A percentile compares a stretch with the other conserved stretches of the same genome.
phyloP scores from a whole-genome alignment of 2,888 invertebrate genomes.

The Atethmia centrago region DNA sequence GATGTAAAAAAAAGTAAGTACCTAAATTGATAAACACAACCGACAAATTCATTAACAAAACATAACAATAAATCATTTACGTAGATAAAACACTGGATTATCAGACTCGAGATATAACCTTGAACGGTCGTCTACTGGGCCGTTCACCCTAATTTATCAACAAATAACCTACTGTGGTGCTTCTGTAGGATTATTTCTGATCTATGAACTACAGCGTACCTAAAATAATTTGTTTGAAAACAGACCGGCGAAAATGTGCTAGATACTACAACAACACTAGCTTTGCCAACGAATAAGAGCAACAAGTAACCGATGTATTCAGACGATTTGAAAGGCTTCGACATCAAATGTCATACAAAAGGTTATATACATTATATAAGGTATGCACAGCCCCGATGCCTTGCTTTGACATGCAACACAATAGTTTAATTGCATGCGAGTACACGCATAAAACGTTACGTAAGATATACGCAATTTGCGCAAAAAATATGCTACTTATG shows the following conservation, averaged over 20 bases:
- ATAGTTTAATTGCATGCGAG: slow-evolving; percentile 82
- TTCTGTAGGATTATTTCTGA: slow-evolving; percentile 68
- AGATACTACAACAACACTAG: slow-evolving; percentile 60
- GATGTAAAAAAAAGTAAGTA: background rate
- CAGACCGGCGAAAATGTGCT: slow-evolving; percentile 74
- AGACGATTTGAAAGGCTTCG: slow-evolving; percentile 78
- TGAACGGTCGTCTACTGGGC: slow-evolving; percentile 62
- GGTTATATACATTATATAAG: slow-evolving; percentile 86
- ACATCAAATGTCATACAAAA: slow-evolving; percentile 85
- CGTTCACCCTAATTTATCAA: slow-evolving; percentile 68
- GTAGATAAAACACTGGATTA: slow-evolving; percentile 59
- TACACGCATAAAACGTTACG: slow-evolving; percentile 78
- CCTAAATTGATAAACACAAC: slow-evolving; percentile 18
- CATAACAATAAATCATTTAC: slow-evolving; percentile 61
- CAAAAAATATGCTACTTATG: slow-evolving; percentile 82
- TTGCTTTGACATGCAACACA: slow-evolving; percentile 79
- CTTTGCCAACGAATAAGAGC: slow-evolving; percentile 69
- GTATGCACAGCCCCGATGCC: slow-evolving; percentile 70
- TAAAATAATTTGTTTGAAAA: slow-evolving; percentile 75
- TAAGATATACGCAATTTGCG: slow-evolving; percentile 79
- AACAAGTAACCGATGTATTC: slow-evolving; percentile 78
- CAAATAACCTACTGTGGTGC: slow-evolving; percentile 53
- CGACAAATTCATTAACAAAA: slow-evolving; percentile 56
- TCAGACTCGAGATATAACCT: slow-evolving; percentile 63
- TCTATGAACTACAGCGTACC: slow-evolving; percentile 63